Base-by-base conservation (phyloP, 2,888 invertebrate genomes). In the Phragmatobia fuliginosa region DNA sequence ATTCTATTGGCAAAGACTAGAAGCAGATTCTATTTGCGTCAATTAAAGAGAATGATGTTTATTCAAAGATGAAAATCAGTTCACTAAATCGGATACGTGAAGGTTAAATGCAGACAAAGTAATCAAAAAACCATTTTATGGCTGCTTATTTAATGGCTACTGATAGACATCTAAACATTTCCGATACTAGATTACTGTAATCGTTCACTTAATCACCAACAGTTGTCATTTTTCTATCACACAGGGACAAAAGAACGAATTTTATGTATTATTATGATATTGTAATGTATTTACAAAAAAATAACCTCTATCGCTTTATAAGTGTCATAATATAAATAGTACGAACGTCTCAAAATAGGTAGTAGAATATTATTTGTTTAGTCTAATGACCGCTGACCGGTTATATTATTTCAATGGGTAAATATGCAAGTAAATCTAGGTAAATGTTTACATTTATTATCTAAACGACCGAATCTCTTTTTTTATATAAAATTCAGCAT, bases 81-180 rank as follows among this genome's bases (percentile, higher is more conserved):
- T 67, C 56, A 2, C 59, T 67, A 65, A 25, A 21, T 56, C 25
- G 52, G 21, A 61, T n/a, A 71, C 52, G 61, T 41, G 41, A 32
- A 64, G 33, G 32, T 28, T 41, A 56, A 69, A 63, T 65, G n/a
- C 25, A 58, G 67, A 45, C 65, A 61, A 66, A 71, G 70, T 68
- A 80, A 73, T 79, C 74, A 78, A 69, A 73, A 68, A 67, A 68
- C 58, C 62, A 73, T 76, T 75, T 73, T 58, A 73, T 64, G n/a
- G 62, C 52, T 66, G 58, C 56, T 61, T 75, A 67, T 67, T 56
- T 71, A 71, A 71, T 68, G 59, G 62, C n/a, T 62, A n/a, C 58
- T 68, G 62, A 60, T 66, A 52, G 60, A 64, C 28, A 52, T 14
- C 21, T 62, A n/a, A 49, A 62, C n/a, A 62, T 49, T 49, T 32